Evolutionary conservation across 2,797 vertebrate species (phyloP), one percentile per base, ranked within the genome.

Genomic region (Muscicapa striata): DNA sequence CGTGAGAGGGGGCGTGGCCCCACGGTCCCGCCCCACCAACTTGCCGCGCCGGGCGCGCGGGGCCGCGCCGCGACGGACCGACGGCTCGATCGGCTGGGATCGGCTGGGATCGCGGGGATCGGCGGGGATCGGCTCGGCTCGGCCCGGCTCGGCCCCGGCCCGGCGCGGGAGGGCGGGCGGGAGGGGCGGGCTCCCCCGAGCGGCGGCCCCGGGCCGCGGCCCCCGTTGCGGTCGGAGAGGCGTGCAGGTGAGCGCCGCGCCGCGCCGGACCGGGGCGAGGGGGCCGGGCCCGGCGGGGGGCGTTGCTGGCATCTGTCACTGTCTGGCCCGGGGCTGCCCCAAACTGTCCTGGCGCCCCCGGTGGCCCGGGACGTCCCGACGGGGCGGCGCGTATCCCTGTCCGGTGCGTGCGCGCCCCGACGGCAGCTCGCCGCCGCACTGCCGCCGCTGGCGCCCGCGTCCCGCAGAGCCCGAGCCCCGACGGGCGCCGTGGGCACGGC

Each of bases 41-140:
- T 94, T 85, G 93, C 81, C 93, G 89, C 93, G 85, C 93, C 85
- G 85, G 81, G 93, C 89, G 92, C 92, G 87, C 72, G 90, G 88
- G 84, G 87, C 84, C 94, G 82, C 92, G 84, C 79, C 79, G 88
- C 69, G 88, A 84, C 92, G 88, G 79, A 87, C 68, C 92, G 84
- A 90, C 92, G 87, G 91, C 66, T 38, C 38, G 45, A 45, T 45
- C 45, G 66, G 55, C 78, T 48, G 62, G 51, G 41, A 67, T 32
- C 43, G 59, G 45, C 64, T 41, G 49, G 38, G 22, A n/a, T 24
- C 67, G 67, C 68, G 29, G 45, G 55, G 49, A 48, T 8, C 63
- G 49, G 58, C 51, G 22, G 24, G 27, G 26, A 70, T 19, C 73
- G 51, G 30, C 80, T 41, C 64, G 38, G 64, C 40, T 64, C 64